These are phyloP conservation scores for Accipiter cooperii DNA, from an alignment of 2,113 vertebrate species.

Conservation along the genomic window DNA sequence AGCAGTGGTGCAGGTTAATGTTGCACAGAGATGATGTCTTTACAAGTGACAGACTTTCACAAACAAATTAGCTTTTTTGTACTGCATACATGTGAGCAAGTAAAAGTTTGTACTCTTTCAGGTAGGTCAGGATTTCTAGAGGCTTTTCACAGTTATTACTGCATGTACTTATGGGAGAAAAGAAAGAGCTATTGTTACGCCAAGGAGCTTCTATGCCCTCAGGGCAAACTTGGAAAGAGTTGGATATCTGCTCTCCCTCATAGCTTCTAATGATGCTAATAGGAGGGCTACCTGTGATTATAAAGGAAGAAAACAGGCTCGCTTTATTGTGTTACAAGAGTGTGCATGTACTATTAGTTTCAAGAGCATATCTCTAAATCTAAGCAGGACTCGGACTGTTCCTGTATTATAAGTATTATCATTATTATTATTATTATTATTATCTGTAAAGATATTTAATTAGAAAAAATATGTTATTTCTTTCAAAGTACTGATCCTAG, in stretches of 20 bases:
- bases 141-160: neutral
- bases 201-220: neutral
- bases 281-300: neutral
- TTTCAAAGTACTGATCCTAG: neutral
- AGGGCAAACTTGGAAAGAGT: neutral
- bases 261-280: neutral
- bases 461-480: neutral
- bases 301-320: neutral
- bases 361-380: neutral
- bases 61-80: neutral
- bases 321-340: neutral
- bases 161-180: neutral
- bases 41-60: neutral
- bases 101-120: neutral
- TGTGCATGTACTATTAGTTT: neutral
- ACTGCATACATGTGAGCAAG: neutral
- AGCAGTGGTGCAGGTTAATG: neutral
- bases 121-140: neutral
- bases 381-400: neutral
- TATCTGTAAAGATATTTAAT: neutral
- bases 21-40: neutral
- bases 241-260: neutral
- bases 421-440: too few relatives aligned
- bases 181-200: neutral
- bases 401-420: too few relatives aligned